Evolutionary conservation across 2,113 vertebrate species (phyloP).

Genomic region (Gasterosteus aculeatus): DNA sequence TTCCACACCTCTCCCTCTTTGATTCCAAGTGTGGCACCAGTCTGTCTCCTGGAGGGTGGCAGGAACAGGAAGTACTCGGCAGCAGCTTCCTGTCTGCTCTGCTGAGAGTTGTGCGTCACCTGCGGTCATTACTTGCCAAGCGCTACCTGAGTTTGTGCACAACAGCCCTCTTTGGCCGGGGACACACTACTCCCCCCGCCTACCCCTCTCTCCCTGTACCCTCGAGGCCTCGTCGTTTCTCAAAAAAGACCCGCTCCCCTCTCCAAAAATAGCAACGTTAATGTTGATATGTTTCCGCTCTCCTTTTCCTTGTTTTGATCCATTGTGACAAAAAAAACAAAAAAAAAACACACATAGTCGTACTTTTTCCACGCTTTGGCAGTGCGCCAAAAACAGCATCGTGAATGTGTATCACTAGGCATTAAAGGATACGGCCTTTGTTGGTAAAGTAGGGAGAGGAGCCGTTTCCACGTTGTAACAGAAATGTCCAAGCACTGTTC

Average conservation of each 20-base stretch:
- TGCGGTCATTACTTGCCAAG: constrained; percentile 62
- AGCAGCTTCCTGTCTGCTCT: constrained; percentile 78
- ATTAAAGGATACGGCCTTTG: constrained; percentile 50
- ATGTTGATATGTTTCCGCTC: constrained; percentile 68
- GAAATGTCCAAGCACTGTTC: constrained; percentile 13
- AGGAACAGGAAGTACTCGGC: constrained; percentile 82
- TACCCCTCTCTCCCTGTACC: constrained; percentile 11
- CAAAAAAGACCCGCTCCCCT: constrained; percentile 53
- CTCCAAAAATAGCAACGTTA: constrained; percentile 74
- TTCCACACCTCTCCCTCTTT: constrained; percentile 56
- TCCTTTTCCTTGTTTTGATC: constrained; percentile 77
- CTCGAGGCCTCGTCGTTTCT: constrained; percentile 63
- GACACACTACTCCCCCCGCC: neutral
- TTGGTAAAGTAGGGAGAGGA: constrained; percentile 31
- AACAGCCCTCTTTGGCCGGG: constrained; percentile 41
- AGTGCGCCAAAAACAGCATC: constrained; percentile 53
- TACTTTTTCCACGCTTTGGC: constrained; percentile 40
- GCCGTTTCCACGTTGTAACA: constrained; percentile 49
- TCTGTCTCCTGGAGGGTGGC: constrained; percentile 80
- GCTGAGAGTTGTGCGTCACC: constrained; percentile 70
- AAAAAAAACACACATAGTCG: constrained; percentile 29
- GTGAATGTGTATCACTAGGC: constrained; percentile 61
- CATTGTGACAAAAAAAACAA: constrained; percentile 65
- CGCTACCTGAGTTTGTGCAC: constrained; percentile 67
- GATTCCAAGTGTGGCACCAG: constrained; percentile 78